A percentile compares a stretch with the other conserved stretches of the same genome.
Evolutionary conservation across 30 jellyfish, hydroid and myxozoan species (phyloP).

Genomic region (Catostylus mosaicus): DNA sequence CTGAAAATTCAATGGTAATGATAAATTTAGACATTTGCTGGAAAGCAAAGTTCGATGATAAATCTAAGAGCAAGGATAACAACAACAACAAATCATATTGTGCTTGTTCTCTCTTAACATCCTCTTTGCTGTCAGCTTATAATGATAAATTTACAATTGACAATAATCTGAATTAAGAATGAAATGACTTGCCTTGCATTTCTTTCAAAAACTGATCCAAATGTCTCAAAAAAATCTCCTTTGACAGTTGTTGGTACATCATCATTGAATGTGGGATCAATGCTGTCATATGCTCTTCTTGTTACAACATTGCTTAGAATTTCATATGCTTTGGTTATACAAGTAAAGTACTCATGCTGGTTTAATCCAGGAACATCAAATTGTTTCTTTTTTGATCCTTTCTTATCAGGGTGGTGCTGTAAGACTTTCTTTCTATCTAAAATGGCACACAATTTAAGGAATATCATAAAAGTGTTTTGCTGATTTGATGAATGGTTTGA

Average conservation of each 20-base stretch:
- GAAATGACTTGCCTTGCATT: constrained; percentile 74
- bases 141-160: no score
- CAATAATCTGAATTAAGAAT: no score
- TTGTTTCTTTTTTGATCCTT: constrained; percentile 15
- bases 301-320: constrained; percentile 64
- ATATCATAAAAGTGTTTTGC: no score
- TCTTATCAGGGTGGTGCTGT: constrained; percentile 95
- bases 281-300: constrained; percentile 96
- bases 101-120: no score
- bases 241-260: constrained; percentile 77
- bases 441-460: background rate
- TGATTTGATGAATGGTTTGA: no score
- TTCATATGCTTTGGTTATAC: constrained; percentile 95
- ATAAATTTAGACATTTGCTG: no score
- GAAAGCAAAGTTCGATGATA: no score
- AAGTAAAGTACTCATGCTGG: constrained; percentile 91
- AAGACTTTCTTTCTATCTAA: constrained; percentile 88
- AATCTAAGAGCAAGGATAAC: no score
- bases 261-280: constrained; percentile 82
- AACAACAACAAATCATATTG: no score
- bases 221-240: constrained; percentile 83
- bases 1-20: no score
- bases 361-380: constrained; percentile 77
- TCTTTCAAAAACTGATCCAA: constrained; percentile 52
- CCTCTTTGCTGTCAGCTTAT: no score